A percentile compares a stretch with the other conserved stretches of the same genome.
Evolutionary conservation across 2,113 vertebrate genomes (phyloP).

Genomic region (Sclerurus mexicanus): DNA sequence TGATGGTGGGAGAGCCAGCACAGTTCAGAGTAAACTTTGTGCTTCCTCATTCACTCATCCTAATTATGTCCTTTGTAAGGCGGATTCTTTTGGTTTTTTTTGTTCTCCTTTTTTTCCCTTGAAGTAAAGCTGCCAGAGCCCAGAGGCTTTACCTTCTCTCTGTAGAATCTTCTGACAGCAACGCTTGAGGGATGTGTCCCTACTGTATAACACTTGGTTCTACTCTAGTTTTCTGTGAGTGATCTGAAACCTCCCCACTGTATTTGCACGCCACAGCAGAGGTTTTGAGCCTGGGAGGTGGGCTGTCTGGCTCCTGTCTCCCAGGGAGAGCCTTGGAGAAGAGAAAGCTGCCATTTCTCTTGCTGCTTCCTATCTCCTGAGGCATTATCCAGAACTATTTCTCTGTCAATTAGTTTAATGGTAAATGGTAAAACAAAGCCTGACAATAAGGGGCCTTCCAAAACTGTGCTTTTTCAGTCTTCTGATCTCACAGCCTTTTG

Average conservation of each 20-base stretch:
- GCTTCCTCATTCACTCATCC: background rate
- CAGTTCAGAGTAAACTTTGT: rapidly evolving
- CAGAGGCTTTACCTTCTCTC: background rate
- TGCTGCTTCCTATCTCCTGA: background rate
- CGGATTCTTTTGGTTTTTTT: rapidly evolving
- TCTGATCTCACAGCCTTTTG: background rate
- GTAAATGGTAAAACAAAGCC: background rate
- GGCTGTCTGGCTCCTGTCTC: background rate
- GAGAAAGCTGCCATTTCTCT: background rate
- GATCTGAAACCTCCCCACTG: background rate
- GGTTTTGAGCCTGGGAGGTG: rapidly evolving
- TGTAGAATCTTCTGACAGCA: background rate
- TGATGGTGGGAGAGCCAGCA: background rate
- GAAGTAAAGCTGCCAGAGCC: background rate
- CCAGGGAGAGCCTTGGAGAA: background rate
- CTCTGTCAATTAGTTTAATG: background rate
- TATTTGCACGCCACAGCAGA: background rate
- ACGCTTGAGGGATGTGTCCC: background rate
- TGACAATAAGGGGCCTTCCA: background rate
- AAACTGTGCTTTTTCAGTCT: background rate
- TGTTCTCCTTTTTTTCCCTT: too few species aligned
- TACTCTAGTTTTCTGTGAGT: background rate
- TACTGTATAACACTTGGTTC: rapidly evolving
- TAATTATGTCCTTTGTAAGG: background rate
- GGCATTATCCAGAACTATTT: background rate